Conservation (phyloP, 2,797 vertebrate genomes). For the Holocentrus rufus region DNA sequence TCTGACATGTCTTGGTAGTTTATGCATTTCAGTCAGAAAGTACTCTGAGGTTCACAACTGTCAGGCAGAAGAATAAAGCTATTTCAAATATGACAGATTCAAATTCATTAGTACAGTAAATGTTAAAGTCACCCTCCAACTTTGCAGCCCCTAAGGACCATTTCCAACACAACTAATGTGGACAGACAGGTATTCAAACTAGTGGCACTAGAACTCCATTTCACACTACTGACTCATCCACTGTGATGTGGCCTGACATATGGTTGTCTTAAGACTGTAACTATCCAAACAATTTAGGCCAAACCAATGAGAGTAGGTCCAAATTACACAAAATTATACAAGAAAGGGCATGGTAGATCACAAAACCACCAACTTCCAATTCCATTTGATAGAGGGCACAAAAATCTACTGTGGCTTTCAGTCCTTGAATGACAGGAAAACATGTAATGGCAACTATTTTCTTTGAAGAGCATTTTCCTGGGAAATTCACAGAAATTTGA, state of each 20-base stretch:
- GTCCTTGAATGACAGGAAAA: constrained; percentile 55
- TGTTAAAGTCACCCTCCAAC: background rate
- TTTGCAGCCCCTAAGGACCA: background rate
- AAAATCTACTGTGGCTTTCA: constrained; percentile 56
- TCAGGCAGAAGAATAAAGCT: too few species aligned
- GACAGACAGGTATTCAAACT: constrained; percentile 1
- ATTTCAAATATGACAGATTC: too few species aligned
- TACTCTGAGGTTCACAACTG: too few species aligned
- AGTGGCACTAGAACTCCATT: background rate
- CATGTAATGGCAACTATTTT: constrained; percentile 71
- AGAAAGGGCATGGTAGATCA: constrained; percentile 39
- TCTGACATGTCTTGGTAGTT: too few species aligned
- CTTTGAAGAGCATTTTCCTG: constrained; percentile 63
- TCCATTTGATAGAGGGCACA: constrained; percentile 59
- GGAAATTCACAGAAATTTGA: constrained; percentile 54
- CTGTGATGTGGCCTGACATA: constrained; percentile 14
- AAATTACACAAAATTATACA: constrained; percentile 48
- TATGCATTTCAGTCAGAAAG: too few species aligned
- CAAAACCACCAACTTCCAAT: constrained; percentile 54
- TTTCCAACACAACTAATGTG: background rate
- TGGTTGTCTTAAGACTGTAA: constrained; percentile 36
- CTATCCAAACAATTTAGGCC: constrained; percentile 21
- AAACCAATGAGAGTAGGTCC: constrained; percentile 21
- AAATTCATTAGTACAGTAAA: background rate
- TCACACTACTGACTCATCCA: background rate